Evolutionary conservation across 2,888 invertebrate species (phyloP).

Genomic region (Hydrotaea diabolus): DNA sequence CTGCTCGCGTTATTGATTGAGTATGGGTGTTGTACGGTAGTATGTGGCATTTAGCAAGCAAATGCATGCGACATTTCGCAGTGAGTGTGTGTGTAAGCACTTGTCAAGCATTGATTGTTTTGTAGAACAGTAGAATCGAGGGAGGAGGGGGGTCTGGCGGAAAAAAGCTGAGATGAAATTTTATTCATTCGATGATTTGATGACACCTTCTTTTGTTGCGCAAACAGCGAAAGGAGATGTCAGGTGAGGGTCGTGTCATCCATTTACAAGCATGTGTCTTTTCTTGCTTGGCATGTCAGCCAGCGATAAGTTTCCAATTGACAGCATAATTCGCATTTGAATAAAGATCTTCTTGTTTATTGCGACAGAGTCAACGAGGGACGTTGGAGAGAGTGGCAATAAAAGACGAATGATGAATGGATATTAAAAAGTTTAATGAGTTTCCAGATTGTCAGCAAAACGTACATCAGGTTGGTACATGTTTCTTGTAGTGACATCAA

Average conservation of each 20-base stretch:
- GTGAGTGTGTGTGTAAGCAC: neutral
- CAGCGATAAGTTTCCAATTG: neutral
- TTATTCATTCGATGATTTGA: slow-evolving; percentile 22
- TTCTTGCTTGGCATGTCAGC: slow-evolving; percentile 1
- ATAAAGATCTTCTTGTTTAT: neutral
- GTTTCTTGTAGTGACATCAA: too few species aligned
- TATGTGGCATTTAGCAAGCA: neutral
- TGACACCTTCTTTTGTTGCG: slow-evolving; percentile 17
- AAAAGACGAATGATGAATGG: too few species aligned
- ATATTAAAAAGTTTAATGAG: too few species aligned
- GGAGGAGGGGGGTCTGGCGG: neutral
- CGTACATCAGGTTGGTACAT: too few species aligned
- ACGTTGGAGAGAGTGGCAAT: too few species aligned
- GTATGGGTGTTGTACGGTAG: neutral
- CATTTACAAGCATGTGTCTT: neutral
- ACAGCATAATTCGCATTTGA: neutral
- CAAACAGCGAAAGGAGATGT: too few species aligned
- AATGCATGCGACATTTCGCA: neutral
- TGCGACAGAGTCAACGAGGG: neutral
- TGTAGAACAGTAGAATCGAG: neutral
- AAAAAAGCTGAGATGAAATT: neutral
- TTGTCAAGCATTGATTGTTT: neutral
- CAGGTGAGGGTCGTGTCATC: slow-evolving; percentile 10
- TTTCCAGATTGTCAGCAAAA: too few species aligned
- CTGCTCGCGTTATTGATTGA: slow-evolving; percentile 11